These are phyloP conservation scores for Sebastes iracundus DNA, from an alignment of 2,797 vertebrate species.

Conservation along the genomic window DNA sequence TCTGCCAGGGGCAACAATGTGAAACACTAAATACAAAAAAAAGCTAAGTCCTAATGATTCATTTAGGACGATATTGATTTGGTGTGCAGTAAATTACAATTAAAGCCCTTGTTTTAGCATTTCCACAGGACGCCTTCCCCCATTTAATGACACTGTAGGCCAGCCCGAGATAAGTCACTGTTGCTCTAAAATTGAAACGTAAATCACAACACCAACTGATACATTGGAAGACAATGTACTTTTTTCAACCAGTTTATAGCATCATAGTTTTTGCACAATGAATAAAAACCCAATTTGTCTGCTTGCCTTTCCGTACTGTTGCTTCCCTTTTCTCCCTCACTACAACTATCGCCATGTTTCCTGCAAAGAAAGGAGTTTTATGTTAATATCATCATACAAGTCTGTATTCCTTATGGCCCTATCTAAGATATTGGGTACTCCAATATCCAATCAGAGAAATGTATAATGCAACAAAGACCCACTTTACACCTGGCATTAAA, in stretches of 20 bases:
- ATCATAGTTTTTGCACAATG: neutral
- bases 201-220: neutral
- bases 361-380: neutral
- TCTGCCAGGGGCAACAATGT: slow-evolving; percentile 60
- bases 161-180: neutral
- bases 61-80: slow-evolving; percentile 58
- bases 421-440: neutral
- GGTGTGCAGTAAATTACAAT: slow-evolving; percentile 38
- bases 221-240: neutral
- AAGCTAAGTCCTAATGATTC: slow-evolving; percentile 55
- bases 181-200: neutral
- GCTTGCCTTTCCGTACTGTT: neutral
- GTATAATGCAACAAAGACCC: neutral
- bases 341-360: neutral
- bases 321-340: neutral
- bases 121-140: neutral
- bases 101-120: slow-evolving; percentile 23
- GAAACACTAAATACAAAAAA: slow-evolving; percentile 69
- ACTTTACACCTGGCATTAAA: too few species aligned
- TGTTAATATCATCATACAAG: neutral
- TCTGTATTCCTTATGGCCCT: neutral
- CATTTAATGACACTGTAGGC: neutral
- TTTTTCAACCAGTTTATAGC: neutral
- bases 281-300: neutral
- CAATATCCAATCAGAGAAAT: neutral